These are phyloP conservation scores for Tokudaia muenninki DNA, from an alignment of 2,797 vertebrate species.

Conservation along the genomic window DNA sequence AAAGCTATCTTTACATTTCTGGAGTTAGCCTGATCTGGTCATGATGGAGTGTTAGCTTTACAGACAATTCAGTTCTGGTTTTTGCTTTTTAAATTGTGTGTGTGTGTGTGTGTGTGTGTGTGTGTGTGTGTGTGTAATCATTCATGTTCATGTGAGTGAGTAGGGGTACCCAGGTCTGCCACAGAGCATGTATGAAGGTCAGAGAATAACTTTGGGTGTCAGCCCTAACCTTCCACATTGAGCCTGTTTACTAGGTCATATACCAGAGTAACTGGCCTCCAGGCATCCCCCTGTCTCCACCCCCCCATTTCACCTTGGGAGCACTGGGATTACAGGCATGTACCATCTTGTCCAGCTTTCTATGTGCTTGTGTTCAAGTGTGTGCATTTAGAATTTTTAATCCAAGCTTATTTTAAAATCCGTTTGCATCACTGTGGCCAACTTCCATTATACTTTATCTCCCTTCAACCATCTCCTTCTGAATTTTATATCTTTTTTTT, in stretches of 20 bases:
- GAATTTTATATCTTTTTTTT: not conserved
- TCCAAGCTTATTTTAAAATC: not conserved
- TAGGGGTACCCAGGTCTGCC: not conserved
- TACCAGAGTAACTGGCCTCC: not conserved
- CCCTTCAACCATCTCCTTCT: not conserved
- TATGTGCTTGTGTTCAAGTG: not conserved
- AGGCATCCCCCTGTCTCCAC: not conserved
- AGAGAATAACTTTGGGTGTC: not conserved
- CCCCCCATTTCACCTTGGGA: not conserved
- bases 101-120: not conserved
- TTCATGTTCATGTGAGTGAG: no score
- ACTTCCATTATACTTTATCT: conserved; percentile 21
- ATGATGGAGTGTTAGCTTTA: not conserved
- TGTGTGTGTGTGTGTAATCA: not conserved
- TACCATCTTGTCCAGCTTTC: not conserved
- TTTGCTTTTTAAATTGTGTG: not conserved
- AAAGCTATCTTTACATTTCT: conserved; percentile 14
- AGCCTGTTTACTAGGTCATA: not conserved
- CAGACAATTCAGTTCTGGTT: not conserved
- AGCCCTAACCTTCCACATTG: not conserved
- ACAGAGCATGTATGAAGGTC: not conserved
- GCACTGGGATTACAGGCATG: not conserved
- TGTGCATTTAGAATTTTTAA: not conserved
- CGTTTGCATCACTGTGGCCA: not conserved
- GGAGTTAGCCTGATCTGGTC: not conserved